Conservation (phyloP, 2,113 vertebrate genomes). For the Mormyrus iriodes region DNA sequence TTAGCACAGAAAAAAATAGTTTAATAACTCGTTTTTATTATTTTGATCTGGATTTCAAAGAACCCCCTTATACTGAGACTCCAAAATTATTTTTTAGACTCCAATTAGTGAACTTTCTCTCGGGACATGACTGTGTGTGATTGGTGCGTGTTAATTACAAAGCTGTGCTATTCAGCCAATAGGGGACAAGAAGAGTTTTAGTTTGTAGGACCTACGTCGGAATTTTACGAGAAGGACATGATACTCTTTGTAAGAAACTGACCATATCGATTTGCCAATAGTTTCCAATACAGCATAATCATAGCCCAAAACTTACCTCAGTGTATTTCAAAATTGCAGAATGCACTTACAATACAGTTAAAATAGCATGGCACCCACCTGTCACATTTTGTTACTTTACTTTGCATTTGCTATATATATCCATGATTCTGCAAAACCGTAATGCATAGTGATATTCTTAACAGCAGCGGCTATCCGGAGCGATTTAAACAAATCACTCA, state of each 20-base stretch:
- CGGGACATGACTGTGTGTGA: not conserved
- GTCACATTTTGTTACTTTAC: constrained; percentile 38
- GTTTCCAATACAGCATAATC: constrained; percentile 35
- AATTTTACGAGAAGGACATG: constrained; percentile 24
- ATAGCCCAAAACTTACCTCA: constrained; percentile 42
- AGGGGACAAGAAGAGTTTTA: constrained; percentile 20
- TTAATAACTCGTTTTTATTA: not conserved
- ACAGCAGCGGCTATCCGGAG: not conserved
- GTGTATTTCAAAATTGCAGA: constrained; percentile 41
- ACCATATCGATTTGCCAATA: constrained; percentile 22
- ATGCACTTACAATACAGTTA: constrained; percentile 34
- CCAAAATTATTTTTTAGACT: not conserved
- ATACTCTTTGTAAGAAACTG: not conserved
- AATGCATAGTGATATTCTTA: not conserved
- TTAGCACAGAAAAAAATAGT: not conserved
- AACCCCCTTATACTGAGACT: not conserved
- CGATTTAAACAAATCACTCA: not conserved
- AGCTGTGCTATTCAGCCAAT: not conserved
- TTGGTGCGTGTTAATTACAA: not conserved
- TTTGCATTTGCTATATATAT: constrained; percentile 32
- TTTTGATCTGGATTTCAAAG: not conserved
- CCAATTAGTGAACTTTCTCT: not conserved
- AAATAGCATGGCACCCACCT: constrained; percentile 42
- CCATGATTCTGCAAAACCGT: not conserved
- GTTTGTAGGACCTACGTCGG: constrained; percentile 25